Percentiles rank a stretch among this genome's conserved stretches.
Conservation (phyloP, 2,888 invertebrate species). For the Eledone cirrhosa region DNA sequence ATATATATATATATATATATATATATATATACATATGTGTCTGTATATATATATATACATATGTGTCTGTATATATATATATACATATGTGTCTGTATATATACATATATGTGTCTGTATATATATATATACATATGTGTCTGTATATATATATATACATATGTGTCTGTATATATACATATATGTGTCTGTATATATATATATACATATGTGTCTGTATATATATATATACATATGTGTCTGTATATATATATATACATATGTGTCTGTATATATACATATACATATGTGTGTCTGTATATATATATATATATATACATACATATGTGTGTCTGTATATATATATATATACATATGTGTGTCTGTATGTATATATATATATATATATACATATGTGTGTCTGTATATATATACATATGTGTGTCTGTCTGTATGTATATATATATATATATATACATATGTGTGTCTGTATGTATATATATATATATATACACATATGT, state of each 20-base stretch:
- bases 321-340: not conserved
- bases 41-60: not conserved
- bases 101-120: too few relatives aligned
- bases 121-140: not conserved
- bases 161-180: not conserved
- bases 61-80: too few relatives aligned
- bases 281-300: not conserved
- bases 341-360: not conserved
- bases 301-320: not conserved
- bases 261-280: not conserved
- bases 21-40: not conserved
- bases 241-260: not conserved
- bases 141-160: not conserved
- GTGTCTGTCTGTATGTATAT: not conserved
- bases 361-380: not conserved
- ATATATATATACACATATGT: not conserved
- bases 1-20: conserved; percentile 2
- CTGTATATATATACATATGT: not conserved
- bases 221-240: not conserved
- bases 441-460: not conserved
- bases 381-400: not conserved
- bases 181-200: not conserved
- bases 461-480: not conserved
- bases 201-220: not conserved
- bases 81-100: too few relatives aligned